Conservation (phyloP, 1,140 invertebrate species). For the Coptotermes formosanus region DNA sequence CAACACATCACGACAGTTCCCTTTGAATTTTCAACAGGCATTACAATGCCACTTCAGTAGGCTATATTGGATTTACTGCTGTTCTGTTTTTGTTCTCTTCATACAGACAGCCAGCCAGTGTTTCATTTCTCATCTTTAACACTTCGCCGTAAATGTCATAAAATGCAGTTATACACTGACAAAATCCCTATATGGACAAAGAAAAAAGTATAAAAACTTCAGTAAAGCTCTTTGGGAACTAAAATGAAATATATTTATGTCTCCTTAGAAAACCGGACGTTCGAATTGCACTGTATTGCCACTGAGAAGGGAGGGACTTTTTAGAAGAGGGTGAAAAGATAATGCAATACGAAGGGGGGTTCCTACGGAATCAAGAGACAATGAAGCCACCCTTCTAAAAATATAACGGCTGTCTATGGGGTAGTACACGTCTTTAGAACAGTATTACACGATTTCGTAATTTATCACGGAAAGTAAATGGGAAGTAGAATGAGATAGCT, state of each 20-base stretch:
- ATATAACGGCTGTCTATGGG: not conserved
- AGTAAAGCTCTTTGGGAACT: not conserved
- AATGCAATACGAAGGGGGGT: not conserved
- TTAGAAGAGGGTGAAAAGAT: not conserved
- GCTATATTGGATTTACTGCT: no score
- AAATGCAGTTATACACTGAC: not conserved
- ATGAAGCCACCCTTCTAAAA: slow-evolving; percentile 10
- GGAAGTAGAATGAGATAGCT: not conserved
- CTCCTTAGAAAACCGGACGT: not conserved
- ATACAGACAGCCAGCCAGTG: not conserved
- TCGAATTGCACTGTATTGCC: slow-evolving; percentile 5
- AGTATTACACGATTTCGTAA: not conserved
- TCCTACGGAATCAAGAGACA: not conserved
- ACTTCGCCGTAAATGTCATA: not conserved
- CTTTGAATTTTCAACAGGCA: no score
- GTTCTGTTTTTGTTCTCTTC: not conserved
- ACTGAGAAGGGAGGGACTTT: not conserved
- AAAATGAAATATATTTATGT: slow-evolving; percentile 10
- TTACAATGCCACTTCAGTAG: no score
- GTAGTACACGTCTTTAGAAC: not conserved
- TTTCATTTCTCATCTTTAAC: not conserved
- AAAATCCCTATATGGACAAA: not conserved
- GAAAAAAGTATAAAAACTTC: not conserved
- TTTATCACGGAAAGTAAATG: not conserved
- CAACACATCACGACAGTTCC: no score